These are phyloP conservation scores for Phyllotis vaccarum DNA, from an alignment of 2,797 vertebrate genomes.

Conservation along the genomic window DNA sequence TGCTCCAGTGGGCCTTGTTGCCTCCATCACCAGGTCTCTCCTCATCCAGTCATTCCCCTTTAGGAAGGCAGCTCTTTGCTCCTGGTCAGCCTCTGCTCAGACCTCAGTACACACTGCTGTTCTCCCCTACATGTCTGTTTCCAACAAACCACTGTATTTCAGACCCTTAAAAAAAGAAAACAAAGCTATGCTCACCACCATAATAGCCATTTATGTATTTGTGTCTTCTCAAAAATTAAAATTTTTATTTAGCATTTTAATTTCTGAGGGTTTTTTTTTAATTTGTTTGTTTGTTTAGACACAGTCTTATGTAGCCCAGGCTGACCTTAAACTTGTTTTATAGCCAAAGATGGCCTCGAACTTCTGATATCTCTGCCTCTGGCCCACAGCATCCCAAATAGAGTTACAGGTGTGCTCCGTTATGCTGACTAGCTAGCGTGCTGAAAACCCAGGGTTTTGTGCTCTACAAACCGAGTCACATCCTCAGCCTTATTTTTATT, in stretches of 20 bases:
- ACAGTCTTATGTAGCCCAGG: neutral
- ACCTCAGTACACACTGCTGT: neutral
- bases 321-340: neutral
- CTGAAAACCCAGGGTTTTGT: too few species aligned
- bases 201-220: constrained; percentile 24
- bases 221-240: neutral
- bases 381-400: neutral
- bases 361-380: neutral
- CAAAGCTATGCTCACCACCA: neutral
- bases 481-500: neutral
- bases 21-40: neutral
- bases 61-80: neutral
- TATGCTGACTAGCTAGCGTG: neutral
- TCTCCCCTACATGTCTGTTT: neutral
- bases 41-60: neutral
- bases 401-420: neutral
- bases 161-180: neutral
- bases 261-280: neutral
- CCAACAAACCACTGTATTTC: constrained; percentile 13
- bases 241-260: neutral
- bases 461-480: neutral
- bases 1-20: neutral
- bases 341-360: neutral
- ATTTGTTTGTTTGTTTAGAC: neutral
- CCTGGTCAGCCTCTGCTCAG: neutral